phyloP scores from a whole-genome alignment of 1,140 invertebrate species.

The Drosophila chauvacae region DNA sequence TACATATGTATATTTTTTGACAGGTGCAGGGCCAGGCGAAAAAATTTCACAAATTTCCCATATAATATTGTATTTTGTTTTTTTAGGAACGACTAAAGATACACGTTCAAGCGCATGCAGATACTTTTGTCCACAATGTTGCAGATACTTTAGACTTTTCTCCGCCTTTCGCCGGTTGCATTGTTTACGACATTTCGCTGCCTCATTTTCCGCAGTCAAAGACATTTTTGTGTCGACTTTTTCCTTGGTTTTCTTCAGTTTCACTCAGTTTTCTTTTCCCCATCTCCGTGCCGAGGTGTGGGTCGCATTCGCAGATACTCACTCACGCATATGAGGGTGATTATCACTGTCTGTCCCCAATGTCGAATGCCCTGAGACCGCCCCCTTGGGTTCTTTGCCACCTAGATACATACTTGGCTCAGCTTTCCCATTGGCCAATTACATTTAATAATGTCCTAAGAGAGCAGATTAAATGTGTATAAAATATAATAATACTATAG shows the following conservation, averaged over 20 bases:
- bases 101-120: constrained; percentile 12
- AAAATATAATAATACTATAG: not conserved
- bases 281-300: constrained; percentile 43
- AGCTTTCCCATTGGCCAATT: not conserved
- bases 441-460: not conserved
- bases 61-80: not conserved
- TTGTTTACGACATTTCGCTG: constrained; percentile 79
- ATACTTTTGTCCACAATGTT: constrained; percentile 33
- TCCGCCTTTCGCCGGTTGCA: constrained; percentile 73
- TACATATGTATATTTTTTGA: constrained; percentile 21
- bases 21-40: constrained; percentile 48
- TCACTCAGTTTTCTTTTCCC: constrained; percentile 72
- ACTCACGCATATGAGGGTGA: constrained; percentile 30
- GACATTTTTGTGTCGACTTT: constrained; percentile 78
- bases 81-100: not conserved
- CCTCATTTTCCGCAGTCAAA: constrained; percentile 77
- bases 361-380: not conserved
- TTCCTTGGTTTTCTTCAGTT: constrained; percentile 71
- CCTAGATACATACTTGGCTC: not conserved
- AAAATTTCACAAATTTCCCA: constrained; percentile 10
- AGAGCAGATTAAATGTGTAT: not conserved
- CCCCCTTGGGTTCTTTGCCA: not conserved
- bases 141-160: constrained; percentile 58
- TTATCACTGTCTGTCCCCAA: constrained; percentile 42
- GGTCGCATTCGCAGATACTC: constrained; percentile 53